These are phyloP conservation scores for Poeciliopsis retropinna DNA, from an alignment of 2,113 vertebrate species.

Conservation along the genomic window DNA sequence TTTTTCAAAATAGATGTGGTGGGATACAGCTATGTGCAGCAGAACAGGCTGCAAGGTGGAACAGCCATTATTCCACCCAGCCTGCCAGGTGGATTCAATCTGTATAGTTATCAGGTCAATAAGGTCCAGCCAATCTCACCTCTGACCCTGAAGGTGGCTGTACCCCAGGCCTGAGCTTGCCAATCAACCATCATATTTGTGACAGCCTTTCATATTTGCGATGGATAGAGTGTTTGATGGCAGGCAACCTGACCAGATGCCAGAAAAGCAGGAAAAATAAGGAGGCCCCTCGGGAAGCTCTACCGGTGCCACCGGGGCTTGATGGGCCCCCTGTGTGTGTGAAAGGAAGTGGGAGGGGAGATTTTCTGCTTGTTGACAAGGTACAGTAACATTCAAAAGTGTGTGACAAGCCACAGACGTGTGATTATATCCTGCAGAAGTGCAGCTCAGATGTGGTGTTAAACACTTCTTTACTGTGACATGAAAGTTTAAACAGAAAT, in stretches of 20 bases:
- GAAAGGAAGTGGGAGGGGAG: slow-evolving; percentile 24
- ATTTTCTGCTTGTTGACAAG: slow-evolving; percentile 35
- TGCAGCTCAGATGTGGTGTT: slow-evolving; percentile 35
- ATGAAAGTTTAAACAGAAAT: neutral
- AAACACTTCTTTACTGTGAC: slow-evolving; percentile 27
- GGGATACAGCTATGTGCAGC: slow-evolving; percentile 44
- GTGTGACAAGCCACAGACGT: slow-evolving; percentile 8
- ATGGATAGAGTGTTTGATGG: slow-evolving; percentile 71
- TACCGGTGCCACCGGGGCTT: slow-evolving; percentile 24
- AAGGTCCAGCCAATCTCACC: slow-evolving; percentile 65
- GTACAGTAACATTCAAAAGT: slow-evolving; percentile 12
- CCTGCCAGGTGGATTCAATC: slow-evolving; percentile 73
- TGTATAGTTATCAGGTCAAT: slow-evolving; percentile 66
- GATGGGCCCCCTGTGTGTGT: slow-evolving; percentile 30
- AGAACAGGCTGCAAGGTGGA: slow-evolving; percentile 31
- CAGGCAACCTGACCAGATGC: slow-evolving; percentile 53
- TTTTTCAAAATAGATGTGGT: slow-evolving; percentile 54
- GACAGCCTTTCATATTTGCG: slow-evolving; percentile 71
- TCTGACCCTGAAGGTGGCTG: slow-evolving; percentile 69
- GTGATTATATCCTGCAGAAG: slow-evolving; percentile 15
- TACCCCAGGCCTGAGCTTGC: slow-evolving; percentile 50
- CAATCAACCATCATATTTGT: slow-evolving; percentile 60
- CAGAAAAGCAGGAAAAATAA: slow-evolving; percentile 33
- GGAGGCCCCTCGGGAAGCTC: slow-evolving; percentile 47
- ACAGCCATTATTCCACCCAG: slow-evolving; percentile 42